These are phyloP conservation scores for Listronotus oregonensis DNA, from an alignment of 1,140 invertebrate species.

Conservation along the genomic window DNA sequence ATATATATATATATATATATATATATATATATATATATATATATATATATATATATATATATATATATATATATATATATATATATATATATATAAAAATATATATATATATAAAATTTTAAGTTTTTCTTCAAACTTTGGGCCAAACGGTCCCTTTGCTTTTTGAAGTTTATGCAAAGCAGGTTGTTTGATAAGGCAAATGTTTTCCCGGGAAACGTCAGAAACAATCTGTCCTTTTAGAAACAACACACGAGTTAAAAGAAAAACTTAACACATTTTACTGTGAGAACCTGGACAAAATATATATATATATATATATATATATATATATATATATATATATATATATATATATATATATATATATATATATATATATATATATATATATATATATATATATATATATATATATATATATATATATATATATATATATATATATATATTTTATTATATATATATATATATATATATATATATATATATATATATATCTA, in stretches of 20 bases:
- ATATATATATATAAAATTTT: constrained; percentile 12
- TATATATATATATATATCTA: no score
- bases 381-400: constrained; percentile 14
- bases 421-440: constrained; percentile 14
- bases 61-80: constrained; percentile 11
- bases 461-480: no score
- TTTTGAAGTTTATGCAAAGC: no score
- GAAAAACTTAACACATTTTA: no score
- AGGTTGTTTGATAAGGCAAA: no score
- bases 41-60: constrained; percentile 9
- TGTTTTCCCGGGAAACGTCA: no score
- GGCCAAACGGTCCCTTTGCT: no score
- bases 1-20: constrained; percentile 9
- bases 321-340: constrained; percentile 11
- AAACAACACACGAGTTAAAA: no score
- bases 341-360: constrained; percentile 10
- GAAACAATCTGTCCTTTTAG: no score
- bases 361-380: constrained; percentile 14
- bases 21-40: constrained; percentile 11
- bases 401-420: constrained; percentile 13
- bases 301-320: constrained; percentile 9
- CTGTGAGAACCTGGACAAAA: no score
- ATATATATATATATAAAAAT: constrained; percentile 5
- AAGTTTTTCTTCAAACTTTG: no score
- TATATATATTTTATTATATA: constrained; percentile 5